These are phyloP conservation scores for Periplaneta americana DNA, from an alignment of 1,140 invertebrate species.

Conservation along the genomic window DNA sequence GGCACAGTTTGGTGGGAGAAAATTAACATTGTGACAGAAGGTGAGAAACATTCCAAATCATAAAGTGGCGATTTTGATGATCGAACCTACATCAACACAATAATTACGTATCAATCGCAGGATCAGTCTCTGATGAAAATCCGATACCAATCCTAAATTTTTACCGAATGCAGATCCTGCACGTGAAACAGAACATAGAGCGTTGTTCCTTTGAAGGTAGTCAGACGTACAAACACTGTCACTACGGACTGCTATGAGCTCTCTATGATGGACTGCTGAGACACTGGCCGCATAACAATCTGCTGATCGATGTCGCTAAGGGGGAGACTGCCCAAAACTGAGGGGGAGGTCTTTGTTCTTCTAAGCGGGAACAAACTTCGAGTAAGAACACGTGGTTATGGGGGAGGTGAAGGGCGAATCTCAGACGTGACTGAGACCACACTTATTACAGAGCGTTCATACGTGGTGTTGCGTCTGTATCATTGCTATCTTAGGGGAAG, in stretches of 20 bases:
- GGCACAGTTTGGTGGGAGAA: too few species aligned
- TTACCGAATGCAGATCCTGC: too few species aligned
- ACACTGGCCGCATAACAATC: not conserved
- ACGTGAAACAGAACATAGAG: too few species aligned
- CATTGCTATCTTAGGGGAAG: too few species aligned
- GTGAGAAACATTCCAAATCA: too few species aligned
- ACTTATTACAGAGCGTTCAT: not conserved
- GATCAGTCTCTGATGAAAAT: too few species aligned
- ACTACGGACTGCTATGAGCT: not conserved
- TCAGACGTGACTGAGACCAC: not conserved
- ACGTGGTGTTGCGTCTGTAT: not conserved
- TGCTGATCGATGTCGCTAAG: not conserved
- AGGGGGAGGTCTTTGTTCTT: not conserved
- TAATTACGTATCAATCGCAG: too few species aligned
- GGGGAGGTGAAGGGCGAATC: not conserved
- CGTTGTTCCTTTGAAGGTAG: not conserved
- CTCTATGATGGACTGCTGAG: not conserved
- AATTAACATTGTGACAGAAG: too few species aligned
- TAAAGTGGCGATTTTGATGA: too few species aligned
- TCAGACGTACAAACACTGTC: not conserved
- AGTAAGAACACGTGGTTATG: not conserved
- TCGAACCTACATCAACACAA: too few species aligned
- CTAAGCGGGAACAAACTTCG: not conserved
- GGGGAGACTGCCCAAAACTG: not conserved
- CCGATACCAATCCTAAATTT: too few species aligned